Percentiles rank a stretch among this genome's conserved stretches.
These are phyloP conservation scores for Peromyscus attwateri DNA, from an alignment of 2,797 vertebrate species.

Conservation along the genomic window DNA sequence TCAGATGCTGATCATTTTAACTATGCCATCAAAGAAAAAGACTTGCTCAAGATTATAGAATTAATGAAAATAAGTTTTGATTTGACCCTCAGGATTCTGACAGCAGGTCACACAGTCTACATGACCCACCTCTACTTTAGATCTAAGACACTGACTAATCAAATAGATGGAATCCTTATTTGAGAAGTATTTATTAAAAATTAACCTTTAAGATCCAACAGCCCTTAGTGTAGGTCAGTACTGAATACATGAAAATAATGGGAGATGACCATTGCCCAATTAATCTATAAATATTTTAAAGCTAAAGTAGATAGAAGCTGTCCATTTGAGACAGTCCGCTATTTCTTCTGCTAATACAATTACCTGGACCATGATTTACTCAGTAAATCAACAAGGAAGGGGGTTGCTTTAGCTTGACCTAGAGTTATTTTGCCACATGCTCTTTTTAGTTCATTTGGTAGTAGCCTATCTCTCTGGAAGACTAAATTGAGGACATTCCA, in stretches of 20 bases:
- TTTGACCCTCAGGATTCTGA: neutral
- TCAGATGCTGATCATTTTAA: neutral
- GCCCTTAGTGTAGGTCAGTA: neutral
- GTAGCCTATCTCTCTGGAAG: neutral
- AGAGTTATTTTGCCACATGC: neutral
- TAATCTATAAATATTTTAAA: slow-evolving; percentile 51
- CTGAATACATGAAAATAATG: neutral
- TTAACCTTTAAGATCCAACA: neutral
- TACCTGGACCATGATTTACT: neutral
- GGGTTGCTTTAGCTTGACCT: neutral
- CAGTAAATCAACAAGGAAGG: neutral
- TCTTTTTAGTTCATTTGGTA: neutral
- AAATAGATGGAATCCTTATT: slow-evolving; percentile 4
- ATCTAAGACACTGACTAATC: neutral
- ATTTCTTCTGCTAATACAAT: neutral
- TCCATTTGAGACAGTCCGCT: neutral
- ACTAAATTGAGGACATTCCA: neutral
- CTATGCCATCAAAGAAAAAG: neutral
- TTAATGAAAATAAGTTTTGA: slow-evolving; percentile 2
- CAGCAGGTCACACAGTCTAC: neutral
- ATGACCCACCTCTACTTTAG: neutral
- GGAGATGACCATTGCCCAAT: neutral
- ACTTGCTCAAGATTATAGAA: neutral
- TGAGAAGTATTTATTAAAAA: slow-evolving; percentile 16
- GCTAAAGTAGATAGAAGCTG: neutral